Conservation (phyloP, 2,113 vertebrate species). For the Hemichromis elongatus region DNA sequence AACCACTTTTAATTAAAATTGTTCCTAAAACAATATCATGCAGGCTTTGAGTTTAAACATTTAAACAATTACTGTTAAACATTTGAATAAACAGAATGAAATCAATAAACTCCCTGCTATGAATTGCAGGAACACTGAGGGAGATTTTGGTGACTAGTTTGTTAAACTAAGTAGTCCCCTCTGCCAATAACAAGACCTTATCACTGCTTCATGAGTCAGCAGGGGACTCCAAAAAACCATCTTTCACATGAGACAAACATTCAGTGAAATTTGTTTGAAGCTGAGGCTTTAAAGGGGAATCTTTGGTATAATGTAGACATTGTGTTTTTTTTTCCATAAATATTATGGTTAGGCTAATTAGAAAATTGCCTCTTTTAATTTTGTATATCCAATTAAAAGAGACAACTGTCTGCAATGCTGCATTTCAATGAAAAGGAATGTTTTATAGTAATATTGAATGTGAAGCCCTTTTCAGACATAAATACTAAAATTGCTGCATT, state of each 20-base stretch:
- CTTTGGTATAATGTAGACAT: background rate
- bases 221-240: background rate
- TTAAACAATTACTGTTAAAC: background rate
- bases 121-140: background rate
- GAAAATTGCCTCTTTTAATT: background rate
- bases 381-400: background rate
- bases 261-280: background rate
- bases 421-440: background rate
- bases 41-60: background rate
- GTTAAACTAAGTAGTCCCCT: background rate
- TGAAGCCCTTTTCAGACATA: background rate
- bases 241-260: background rate
- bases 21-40: background rate
- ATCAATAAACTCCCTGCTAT: background rate
- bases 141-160: background rate
- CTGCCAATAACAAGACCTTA: background rate
- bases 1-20: conserved; percentile 7
- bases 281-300: background rate
- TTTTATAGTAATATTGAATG: background rate
- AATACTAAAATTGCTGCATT: background rate
- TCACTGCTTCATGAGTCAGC: background rate
- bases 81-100: background rate
- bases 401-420: background rate
- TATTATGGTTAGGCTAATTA: background rate
- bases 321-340: background rate